Conservation (phyloP, 1,140 invertebrate species). For the Brachionus rubens region DNA sequence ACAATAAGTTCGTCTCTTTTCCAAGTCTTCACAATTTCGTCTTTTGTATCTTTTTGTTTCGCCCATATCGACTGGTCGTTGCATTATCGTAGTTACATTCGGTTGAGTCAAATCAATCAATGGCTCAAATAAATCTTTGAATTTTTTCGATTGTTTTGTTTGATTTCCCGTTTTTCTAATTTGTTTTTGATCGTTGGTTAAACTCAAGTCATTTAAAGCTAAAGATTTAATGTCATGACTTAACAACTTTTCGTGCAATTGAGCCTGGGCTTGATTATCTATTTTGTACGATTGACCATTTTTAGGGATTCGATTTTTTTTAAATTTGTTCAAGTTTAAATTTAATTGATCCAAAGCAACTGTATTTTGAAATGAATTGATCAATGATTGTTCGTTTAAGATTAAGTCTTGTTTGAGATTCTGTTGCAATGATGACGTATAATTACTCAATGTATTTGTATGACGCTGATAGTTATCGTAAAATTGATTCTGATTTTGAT, state of each 20-base stretch:
- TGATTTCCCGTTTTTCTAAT: not conserved
- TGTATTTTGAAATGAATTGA: not conserved
- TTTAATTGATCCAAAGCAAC: not conserved
- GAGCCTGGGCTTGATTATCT: not conserved
- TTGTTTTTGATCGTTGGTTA: not conserved
- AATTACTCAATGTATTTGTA: not conserved
- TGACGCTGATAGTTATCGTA: slow-evolving; percentile 11
- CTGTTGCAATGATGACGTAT: no score
- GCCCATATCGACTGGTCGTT: slow-evolving; percentile 40
- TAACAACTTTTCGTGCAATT: not conserved
- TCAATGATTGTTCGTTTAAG: not conserved
- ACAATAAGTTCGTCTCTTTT: slow-evolving; percentile 43
- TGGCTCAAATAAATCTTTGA: slow-evolving; percentile 43
- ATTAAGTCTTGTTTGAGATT: no score
- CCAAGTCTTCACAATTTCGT: slow-evolving; percentile 40
- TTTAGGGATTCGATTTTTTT: not conserved
- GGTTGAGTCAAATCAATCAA: slow-evolving; percentile 43
- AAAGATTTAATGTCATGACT: not conserved
- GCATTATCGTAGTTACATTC: slow-evolving; percentile 44
- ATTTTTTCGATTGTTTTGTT: slow-evolving; percentile 32
- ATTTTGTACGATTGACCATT: not conserved
- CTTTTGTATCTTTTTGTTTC: slow-evolving; percentile 44
- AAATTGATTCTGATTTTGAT: not conserved
- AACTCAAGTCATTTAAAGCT: not conserved
- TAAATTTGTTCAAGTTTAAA: not conserved